Evolutionary conservation across 2,888 invertebrate genomes (phyloP).

Genomic region (Candidula unifasciata): DNA sequence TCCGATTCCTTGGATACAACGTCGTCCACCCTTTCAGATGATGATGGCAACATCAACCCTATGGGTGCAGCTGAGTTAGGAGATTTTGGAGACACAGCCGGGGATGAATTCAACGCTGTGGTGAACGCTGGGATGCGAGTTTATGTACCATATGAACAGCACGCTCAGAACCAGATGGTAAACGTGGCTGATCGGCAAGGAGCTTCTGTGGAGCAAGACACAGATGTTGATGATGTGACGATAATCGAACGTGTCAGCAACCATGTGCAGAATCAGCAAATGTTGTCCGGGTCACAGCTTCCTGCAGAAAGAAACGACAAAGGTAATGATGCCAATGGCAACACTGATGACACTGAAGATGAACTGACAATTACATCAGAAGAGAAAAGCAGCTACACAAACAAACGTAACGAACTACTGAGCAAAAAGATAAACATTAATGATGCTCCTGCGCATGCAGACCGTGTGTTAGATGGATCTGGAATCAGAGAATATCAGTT

Average conservation of each 20-base stretch:
- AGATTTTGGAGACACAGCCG: background rate
- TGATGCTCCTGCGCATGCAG: no score
- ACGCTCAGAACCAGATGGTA: background rate
- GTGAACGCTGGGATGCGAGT: conserved; percentile 6
- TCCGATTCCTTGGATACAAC: conserved; percentile 21
- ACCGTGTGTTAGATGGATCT: no score
- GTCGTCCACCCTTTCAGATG: conserved; percentile 28
- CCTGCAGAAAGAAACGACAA: no score
- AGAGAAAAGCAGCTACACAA: background rate
- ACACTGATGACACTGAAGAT: conserved; percentile 2
- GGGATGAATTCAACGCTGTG: background rate
- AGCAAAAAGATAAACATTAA: background rate
- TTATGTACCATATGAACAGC: background rate
- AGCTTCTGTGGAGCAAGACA: background rate
- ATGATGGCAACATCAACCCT: conserved; percentile 5
- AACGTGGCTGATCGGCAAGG: background rate
- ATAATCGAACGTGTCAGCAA: background rate
- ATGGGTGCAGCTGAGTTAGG: background rate
- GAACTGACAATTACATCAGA: conserved; percentile 42
- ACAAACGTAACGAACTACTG: background rate
- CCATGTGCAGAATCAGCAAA: background rate
- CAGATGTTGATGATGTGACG: conserved; percentile 17
- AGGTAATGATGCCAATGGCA: no score
- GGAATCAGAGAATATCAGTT: no score
- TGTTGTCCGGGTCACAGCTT: fast-evolving